These are phyloP conservation scores for Drosophila punjabiensis DNA, from an alignment of 1,140 invertebrate species.

Conservation along the genomic window DNA sequence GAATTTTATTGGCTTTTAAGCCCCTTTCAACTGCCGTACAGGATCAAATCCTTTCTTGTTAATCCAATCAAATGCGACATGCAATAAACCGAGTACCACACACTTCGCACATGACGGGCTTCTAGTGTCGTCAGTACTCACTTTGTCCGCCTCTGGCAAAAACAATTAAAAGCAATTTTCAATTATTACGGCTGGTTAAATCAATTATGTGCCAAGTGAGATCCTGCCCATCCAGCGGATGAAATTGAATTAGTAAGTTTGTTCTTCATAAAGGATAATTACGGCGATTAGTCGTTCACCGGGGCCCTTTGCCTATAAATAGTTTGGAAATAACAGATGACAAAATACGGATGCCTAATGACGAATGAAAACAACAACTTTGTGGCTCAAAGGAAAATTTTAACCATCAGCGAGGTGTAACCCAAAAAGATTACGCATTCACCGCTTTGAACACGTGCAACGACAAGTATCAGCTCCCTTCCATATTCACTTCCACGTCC, in stretches of 20 bases:
- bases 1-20: conserved; percentile 23
- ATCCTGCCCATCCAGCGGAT: conserved; percentile 45
- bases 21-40: not conserved
- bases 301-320: conserved; percentile 35
- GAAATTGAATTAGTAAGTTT: conserved; percentile 74
- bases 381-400: not conserved
- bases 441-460: conserved; percentile 60
- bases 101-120: conserved; percentile 7
- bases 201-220: conserved; percentile 65
- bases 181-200: conserved; percentile 73
- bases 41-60: conserved; percentile 19
- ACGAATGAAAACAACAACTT: conserved; percentile 5
- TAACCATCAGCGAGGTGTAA: conserved; percentile 15
- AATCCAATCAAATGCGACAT: conserved; percentile 38
- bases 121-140: conserved; percentile 2
- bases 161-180: conserved; percentile 80
- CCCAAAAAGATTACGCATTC: conserved; percentile 59
- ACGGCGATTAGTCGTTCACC: conserved; percentile 49
- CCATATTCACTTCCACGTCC: not conserved
- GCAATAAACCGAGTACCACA: conserved; percentile 6
- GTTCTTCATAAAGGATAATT: conserved; percentile 68
- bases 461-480: conserved; percentile 35
- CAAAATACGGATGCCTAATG: not conserved
- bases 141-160: conserved; percentile 42
- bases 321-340: conserved; percentile 28